phyloP scores from a whole-genome alignment of 2,888 invertebrate species.

The Andricus quercusramuli region DNA sequence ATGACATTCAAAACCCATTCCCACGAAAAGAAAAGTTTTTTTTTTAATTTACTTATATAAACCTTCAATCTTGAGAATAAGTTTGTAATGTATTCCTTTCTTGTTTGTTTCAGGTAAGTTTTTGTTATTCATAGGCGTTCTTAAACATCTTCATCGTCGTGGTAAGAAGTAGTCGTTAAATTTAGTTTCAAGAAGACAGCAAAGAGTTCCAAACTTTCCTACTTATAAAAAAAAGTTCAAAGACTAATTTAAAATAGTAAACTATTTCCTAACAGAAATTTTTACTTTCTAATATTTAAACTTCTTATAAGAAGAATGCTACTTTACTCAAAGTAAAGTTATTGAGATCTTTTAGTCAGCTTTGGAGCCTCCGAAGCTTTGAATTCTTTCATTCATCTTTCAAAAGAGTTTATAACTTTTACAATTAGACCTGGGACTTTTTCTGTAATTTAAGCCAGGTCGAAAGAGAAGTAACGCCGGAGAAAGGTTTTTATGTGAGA shows the following conservation, averaged over 20 bases:
- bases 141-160: background rate
- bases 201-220: background rate
- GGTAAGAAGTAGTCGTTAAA: constrained; percentile 4
- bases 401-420: background rate
- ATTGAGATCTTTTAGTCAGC: background rate
- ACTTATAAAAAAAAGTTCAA: background rate
- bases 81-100: background rate
- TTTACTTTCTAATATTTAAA: background rate
- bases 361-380: background rate
- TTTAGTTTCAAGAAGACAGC: background rate
- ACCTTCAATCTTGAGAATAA: background rate
- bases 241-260: background rate
- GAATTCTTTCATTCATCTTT: background rate
- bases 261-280: background rate
- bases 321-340: background rate
- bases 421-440: constrained; percentile 19
- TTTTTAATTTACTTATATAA: background rate
- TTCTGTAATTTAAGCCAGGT: background rate
- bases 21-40: background rate
- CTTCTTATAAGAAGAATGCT: background rate
- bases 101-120: constrained; percentile 35
- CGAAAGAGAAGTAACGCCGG: background rate
- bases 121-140: background rate
- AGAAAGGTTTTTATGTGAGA: background rate
- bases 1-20: no score